phyloP scores from a whole-genome alignment of 2,113 vertebrate genomes.

The Chaetodon trifascialis region DNA sequence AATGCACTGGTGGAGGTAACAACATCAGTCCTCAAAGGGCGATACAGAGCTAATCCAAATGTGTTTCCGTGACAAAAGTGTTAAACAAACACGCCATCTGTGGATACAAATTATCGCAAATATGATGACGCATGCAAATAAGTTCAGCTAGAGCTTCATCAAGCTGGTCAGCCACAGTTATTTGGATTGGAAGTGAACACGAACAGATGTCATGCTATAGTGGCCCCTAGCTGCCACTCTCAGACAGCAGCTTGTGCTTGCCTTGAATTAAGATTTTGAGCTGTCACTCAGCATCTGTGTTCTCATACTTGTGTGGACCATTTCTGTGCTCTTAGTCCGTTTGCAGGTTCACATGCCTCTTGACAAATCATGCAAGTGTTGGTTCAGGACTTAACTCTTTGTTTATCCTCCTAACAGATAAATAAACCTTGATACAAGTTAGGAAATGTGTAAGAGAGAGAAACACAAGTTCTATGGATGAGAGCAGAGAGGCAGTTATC shows the following conservation, averaged over 20 bases:
- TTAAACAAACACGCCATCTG: not conserved
- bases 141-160: not conserved
- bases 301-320: not conserved
- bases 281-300: too few species aligned
- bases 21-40: not conserved
- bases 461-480: not conserved
- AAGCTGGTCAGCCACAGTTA: not conserved
- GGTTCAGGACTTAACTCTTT: not conserved
- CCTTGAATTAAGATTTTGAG: too few species aligned
- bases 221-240: not conserved
- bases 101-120: not conserved
- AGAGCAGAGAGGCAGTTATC: conserved; percentile 8
- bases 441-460: not conserved
- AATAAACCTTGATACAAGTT: too few species aligned
- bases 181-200: not conserved
- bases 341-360: not conserved
- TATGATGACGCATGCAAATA: not conserved
- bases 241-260: too few species aligned
- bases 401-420: not conserved
- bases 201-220: not conserved
- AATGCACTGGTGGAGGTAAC: too few species aligned
- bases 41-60: not conserved
- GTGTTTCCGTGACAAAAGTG: not conserved
- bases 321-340: not conserved
- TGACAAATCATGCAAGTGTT: not conserved